phyloP scores from a whole-genome alignment of 1,140 invertebrate genomes.

The Coelopa frigida region DNA sequence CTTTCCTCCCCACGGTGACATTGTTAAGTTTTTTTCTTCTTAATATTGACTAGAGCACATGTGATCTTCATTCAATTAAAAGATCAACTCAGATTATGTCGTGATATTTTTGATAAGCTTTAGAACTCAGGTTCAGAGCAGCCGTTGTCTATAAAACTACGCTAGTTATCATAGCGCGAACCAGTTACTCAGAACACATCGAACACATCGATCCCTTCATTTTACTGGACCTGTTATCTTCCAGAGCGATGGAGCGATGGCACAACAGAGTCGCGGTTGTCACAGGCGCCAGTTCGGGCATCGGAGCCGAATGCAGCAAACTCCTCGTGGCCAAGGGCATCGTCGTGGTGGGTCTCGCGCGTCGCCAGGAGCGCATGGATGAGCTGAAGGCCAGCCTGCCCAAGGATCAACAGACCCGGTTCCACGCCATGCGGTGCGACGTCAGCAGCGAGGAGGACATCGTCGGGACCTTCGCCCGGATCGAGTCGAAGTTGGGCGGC shows the following conservation, averaged over 20 bases:
- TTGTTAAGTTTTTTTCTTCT: neutral
- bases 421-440: slow-evolving; percentile 52
- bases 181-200: too few relatives aligned
- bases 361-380: slow-evolving; percentile 51
- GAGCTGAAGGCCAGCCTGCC: slow-evolving; percentile 20
- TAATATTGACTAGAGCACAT: too few relatives aligned
- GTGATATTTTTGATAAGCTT: too few relatives aligned
- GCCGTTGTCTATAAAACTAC: too few relatives aligned
- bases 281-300: slow-evolving; percentile 61
- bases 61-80: too few relatives aligned
- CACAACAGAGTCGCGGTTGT: slow-evolving; percentile 56
- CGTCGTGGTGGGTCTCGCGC: slow-evolving; percentile 59
- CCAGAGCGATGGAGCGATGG: slow-evolving; percentile 65
- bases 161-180: too few relatives aligned
- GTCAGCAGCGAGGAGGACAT: slow-evolving; percentile 57
- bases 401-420: slow-evolving; percentile 26
- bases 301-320: slow-evolving; percentile 51
- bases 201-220: too few relatives aligned
- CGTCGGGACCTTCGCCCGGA: slow-evolving; percentile 53
- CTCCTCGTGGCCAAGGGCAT: slow-evolving; percentile 52
- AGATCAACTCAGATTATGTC: too few relatives aligned
- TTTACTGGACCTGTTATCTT: too few relatives aligned
- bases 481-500: slow-evolving; percentile 52
- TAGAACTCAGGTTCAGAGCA: too few relatives aligned
- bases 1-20: neutral